Percentiles rank a stretch among this genome's conserved stretches.
These are phyloP conservation scores for Ectobius pallidus DNA, from an alignment of 2,888 invertebrate species.

Conservation along the genomic window DNA sequence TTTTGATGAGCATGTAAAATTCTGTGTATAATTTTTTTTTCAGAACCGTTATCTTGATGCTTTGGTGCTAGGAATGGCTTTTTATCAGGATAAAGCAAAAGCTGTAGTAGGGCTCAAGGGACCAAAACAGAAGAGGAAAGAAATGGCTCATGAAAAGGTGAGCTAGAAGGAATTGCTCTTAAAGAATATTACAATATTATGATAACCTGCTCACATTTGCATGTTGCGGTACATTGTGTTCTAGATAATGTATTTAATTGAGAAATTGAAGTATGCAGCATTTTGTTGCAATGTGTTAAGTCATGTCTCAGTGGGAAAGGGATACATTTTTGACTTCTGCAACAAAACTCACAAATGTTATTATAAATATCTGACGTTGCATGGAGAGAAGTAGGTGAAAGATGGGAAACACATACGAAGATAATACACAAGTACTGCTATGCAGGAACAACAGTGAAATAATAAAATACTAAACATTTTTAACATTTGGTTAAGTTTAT, in stretches of 20 bases:
- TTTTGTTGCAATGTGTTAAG: background rate
- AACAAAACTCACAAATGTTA: too few relatives aligned
- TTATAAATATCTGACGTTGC: too few relatives aligned
- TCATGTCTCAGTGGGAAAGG: background rate
- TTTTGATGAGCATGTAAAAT: too few relatives aligned
- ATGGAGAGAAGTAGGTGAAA: too few relatives aligned
- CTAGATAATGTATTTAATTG: too few relatives aligned
- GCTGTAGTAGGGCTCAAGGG: constrained; percentile 64
- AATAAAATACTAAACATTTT: too few relatives aligned
- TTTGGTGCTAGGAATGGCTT: constrained; percentile 63
- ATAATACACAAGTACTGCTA: too few relatives aligned
- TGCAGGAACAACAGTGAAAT: too few relatives aligned
- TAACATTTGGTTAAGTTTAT: too few relatives aligned
- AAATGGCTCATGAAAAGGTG: constrained; percentile 55
- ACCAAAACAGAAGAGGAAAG: constrained; percentile 56
- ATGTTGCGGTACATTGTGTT: background rate
- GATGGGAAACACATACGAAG: too few relatives aligned
- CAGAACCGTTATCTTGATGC: constrained; percentile 63
- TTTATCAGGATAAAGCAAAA: constrained; percentile 67
- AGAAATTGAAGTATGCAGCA: too few relatives aligned
- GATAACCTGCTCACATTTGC: background rate
- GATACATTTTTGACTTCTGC: background rate
- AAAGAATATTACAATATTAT: background rate
- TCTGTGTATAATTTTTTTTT: too few relatives aligned
- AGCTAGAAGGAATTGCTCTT: background rate